Conservation (phyloP, 2,888 invertebrate genomes). For the Calameuta filiformis region DNA sequence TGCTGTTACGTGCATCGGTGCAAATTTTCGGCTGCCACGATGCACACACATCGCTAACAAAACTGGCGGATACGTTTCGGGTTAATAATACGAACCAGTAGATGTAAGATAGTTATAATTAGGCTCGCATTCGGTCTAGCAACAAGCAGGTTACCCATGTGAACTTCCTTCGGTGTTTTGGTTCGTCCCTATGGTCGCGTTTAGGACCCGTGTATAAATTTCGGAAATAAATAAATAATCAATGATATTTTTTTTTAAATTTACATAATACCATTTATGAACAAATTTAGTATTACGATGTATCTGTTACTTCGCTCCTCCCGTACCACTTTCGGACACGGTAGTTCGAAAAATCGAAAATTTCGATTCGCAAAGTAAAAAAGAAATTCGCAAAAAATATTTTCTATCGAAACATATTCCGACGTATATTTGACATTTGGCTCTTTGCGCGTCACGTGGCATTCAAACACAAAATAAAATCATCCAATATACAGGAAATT, state of each 20-base stretch:
- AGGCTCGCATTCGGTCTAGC: conserved; percentile 59
- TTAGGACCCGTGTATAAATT: conserved; percentile 14
- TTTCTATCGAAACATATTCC: not conserved
- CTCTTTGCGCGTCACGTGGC: not conserved
- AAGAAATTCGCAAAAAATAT: not conserved
- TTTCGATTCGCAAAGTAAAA: not conserved
- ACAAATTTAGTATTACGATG: too few species aligned
- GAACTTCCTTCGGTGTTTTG: conserved; percentile 53
- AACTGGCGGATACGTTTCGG: conserved; percentile 51
- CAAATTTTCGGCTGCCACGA: conserved; percentile 48
- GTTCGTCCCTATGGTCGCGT: conserved; percentile 18
- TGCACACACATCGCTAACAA: not conserved
- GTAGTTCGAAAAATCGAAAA: not conserved
- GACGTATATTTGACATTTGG: not conserved
- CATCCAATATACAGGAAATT: not conserved
- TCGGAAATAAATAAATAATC: conserved; percentile 28
- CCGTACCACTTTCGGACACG: not conserved
- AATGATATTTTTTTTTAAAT: conserved; percentile 1
- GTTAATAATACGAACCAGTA: conserved; percentile 56
- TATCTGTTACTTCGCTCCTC: too few species aligned
- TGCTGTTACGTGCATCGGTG: conserved; percentile 62
- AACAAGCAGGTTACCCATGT: conserved; percentile 59
- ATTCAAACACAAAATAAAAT: not conserved
- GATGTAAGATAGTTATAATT: conserved; percentile 66
- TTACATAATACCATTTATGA: not conserved